Conservation (phyloP, 1,140 invertebrate genomes). For the Asbolus verrucosus region DNA sequence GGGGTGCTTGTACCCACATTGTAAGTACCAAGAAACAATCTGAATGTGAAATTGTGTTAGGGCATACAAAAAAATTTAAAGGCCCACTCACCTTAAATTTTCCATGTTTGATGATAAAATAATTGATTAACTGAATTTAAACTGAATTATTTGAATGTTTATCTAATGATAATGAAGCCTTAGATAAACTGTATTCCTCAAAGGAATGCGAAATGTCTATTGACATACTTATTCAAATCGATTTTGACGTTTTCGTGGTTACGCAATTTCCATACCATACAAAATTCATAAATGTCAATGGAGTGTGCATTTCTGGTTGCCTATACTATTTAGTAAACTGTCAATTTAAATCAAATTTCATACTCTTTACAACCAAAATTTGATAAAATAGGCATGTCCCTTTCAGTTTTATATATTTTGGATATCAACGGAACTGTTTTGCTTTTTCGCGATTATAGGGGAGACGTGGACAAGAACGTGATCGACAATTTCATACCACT, state of each 20-base stretch:
- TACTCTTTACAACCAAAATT: background rate
- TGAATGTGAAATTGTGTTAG: slow-evolving; percentile 57
- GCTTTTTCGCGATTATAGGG: slow-evolving; percentile 15
- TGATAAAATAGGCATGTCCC: background rate
- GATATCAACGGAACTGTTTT: slow-evolving; percentile 15
- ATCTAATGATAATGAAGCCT: no score
- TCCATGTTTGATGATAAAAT: slow-evolving; percentile 48
- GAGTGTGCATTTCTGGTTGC: background rate
- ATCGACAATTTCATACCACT: slow-evolving; percentile 20
- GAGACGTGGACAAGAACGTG: slow-evolving; percentile 3
- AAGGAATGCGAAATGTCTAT: no score
- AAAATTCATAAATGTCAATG: background rate
- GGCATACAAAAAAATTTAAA: slow-evolving; percentile 12
- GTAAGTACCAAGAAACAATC: slow-evolving; percentile 84
- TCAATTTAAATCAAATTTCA: background rate
- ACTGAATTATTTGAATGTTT: no score
- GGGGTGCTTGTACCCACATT: slow-evolving; percentile 85
- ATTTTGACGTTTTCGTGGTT: slow-evolving; percentile 14
- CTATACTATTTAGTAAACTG: background rate
- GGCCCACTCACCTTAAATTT: slow-evolving; percentile 56
- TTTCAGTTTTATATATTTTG: slow-evolving; percentile 9
- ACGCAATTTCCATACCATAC: background rate
- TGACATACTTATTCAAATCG: slow-evolving; percentile 18
- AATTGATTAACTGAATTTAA: no score
- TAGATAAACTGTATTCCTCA: no score